Evolutionary conservation across 2,888 invertebrate genomes (phyloP), one percentile per base, ranked within the genome.

Genomic region (Agrotis puta): DNA sequence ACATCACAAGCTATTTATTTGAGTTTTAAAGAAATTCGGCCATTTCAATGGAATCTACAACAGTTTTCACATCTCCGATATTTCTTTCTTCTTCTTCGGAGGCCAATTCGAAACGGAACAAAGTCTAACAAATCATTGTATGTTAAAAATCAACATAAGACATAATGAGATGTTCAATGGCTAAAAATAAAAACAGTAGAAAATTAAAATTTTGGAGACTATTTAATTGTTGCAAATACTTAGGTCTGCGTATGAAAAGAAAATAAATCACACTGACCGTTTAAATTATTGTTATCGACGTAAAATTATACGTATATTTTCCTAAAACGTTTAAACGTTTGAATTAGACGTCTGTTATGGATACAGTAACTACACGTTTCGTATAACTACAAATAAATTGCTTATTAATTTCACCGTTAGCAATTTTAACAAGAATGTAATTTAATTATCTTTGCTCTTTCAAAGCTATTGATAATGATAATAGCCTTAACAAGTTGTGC

Each of bases 351-450:
- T 33, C 0, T 1, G 7, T 33, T 33, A 0, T 33, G 33, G 6
- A 7, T 7, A 33, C 1, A 33, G 33, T 33, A 27, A 33, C 39
- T 39, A 39, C 39, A 39, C 11, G 9, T 39, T 39, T 39, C 11
- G 9, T 39, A 11, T 9, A 39, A 39, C 39, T 39, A 2, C 14
- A 45, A 24, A n/a, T 18, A 53, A 53, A 58, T 63, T 45, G 14
- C 13, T 47, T 57, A 14, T 18, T 58, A 47, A 48, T 57, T 33
- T 20, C 14, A 20, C 62, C 51, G 62, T 22, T 56, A 43, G 27
- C 14, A 22, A 50, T 48, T 54, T n/a, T 67, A 66, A 48, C 11
- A 14, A 22, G 13, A 9, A 4, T 20, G 54, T 50, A 45, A 66
- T 66, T 75, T 27, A 45, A 50, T 33, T 13, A 24, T 27, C n/a